Conservation (phyloP, 2,888 invertebrate species). For the Trachelus iudaicus region DNA sequence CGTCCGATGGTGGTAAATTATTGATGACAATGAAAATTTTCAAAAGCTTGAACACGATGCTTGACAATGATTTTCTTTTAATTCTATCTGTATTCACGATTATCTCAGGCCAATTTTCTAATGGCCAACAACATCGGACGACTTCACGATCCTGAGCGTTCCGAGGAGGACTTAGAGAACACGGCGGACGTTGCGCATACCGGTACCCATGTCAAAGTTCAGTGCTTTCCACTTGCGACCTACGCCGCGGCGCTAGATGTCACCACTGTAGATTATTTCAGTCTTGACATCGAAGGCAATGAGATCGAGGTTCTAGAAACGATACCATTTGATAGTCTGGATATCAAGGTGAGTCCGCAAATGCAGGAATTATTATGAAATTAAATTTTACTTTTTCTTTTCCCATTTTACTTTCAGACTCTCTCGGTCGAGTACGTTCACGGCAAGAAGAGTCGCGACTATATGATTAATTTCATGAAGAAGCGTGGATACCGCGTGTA, state of each 20-base stretch:
- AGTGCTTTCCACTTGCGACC: slow-evolving; percentile 68
- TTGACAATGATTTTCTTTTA: not conserved
- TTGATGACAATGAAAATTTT: slow-evolving; percentile 5
- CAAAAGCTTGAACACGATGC: not conserved
- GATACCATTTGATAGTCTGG: slow-evolving; percentile 67
- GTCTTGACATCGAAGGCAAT: slow-evolving; percentile 69
- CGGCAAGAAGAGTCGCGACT: slow-evolving; percentile 58
- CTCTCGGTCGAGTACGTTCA: slow-evolving; percentile 67
- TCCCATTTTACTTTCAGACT: slow-evolving; percentile 46
- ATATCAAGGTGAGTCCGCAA: slow-evolving; percentile 58
- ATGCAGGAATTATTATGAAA: not conserved
- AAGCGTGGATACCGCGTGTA: slow-evolving; percentile 62
- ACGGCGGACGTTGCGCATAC: slow-evolving; percentile 42
- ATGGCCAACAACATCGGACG: slow-evolving; percentile 64
- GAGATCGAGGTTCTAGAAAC: slow-evolving; percentile 68
- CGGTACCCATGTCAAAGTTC: slow-evolving; percentile 60
- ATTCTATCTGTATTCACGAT: slow-evolving; percentile 9
- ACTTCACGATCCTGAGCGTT: slow-evolving; percentile 47
- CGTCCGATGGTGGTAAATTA: slow-evolving; percentile 62
- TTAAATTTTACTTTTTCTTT: not conserved
- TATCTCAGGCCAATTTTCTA: slow-evolving; percentile 61
- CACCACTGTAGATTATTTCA: slow-evolving; percentile 68
- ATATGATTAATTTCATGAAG: slow-evolving; percentile 61
- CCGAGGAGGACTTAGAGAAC: slow-evolving; percentile 27
- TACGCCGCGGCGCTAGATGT: slow-evolving; percentile 66